phyloP scores from a whole-genome alignment of 1,140 invertebrate genomes.

The Drosophila sp. region DNA sequence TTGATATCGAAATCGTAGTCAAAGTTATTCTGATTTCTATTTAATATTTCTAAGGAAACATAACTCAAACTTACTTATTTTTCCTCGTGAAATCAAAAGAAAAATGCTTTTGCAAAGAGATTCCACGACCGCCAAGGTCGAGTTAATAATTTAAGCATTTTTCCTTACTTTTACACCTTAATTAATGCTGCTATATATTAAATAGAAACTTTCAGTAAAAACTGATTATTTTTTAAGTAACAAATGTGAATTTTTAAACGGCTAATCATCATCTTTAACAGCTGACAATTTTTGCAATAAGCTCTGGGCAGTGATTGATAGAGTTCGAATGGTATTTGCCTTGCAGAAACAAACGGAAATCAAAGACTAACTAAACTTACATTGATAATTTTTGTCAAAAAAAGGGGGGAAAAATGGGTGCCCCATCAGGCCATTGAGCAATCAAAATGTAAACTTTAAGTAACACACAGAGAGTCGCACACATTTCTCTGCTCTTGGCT shows the following conservation, averaged over 20 bases:
- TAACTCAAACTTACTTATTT: too few species aligned
- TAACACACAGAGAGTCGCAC: neutral
- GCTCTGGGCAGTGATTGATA: neutral
- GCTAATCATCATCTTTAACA: neutral
- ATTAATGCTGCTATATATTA: too few species aligned
- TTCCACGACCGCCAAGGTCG: too few species aligned
- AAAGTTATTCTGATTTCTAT: too few species aligned
- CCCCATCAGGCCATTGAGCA: slow-evolving; percentile 5
- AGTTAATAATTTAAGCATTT: too few species aligned
- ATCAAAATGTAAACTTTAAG: slow-evolving; percentile 54
- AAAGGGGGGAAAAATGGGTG: neutral
- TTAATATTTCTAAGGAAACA: too few species aligned
- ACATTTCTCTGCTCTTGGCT: neutral
- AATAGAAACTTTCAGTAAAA: too few species aligned
- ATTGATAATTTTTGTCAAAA: neutral
- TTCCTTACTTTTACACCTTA: too few species aligned
- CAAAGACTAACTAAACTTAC: neutral
- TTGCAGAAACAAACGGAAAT: neutral
- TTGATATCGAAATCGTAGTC: too few species aligned
- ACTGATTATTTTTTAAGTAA: too few species aligned
- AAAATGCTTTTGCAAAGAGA: too few species aligned
- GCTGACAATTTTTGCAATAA: neutral
- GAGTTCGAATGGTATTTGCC: neutral
- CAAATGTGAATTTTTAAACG: neutral
- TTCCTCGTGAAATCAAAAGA: too few species aligned